Base-by-base conservation (phyloP, 2,888 invertebrate genomes). In the Thera britannica region DNA sequence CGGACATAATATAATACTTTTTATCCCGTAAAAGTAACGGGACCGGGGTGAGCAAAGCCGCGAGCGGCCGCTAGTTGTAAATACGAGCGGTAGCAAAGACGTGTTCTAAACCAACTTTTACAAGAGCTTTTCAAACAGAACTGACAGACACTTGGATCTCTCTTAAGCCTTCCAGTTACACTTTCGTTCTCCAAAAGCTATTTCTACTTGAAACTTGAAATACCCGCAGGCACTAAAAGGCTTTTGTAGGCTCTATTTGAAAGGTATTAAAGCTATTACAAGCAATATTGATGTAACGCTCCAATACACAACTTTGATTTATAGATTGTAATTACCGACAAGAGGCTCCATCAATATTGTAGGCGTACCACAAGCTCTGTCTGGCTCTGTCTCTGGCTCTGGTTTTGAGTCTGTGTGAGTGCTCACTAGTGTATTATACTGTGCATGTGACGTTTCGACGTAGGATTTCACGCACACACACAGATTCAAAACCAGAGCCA, bases 131-230 rank as follows among this genome's bases (percentile, higher is more conserved):
- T 34, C 52, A 52, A 51, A 51, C 51, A 23, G 34, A 12, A 41
- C 41, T 60, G 38, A 60, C 51, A 44, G 61, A 51, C 38, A 44
- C 54, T 62, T 54, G 46, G 34, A 54, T 62, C 54, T 62, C 52
- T 46, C 2, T 58, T 23, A 62, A 62, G 56, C 55, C 44, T 38
- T 54, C n/a, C 36, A 41, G 55, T 62, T 61, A 35, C 11, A 54
- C 54, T 48, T 57, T 48, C 12, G 46, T 8, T 35, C 44, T 58
- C 38, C 60, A 34, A 12, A 56, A 55, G 49, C 41, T 49, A 2
- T 59, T 59, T 55, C 38, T 54, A 38, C 58, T 59, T 34, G 23
- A 51, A 57, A 65, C 51, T 65, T 55, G 41, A 56, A 51, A 35
- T 35, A 51, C 11, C 56, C 23, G 9, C 12, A 38, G 11, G 11